Conservation (phyloP, 2,113 vertebrate genomes). For the Chaetodon auriga region DNA sequence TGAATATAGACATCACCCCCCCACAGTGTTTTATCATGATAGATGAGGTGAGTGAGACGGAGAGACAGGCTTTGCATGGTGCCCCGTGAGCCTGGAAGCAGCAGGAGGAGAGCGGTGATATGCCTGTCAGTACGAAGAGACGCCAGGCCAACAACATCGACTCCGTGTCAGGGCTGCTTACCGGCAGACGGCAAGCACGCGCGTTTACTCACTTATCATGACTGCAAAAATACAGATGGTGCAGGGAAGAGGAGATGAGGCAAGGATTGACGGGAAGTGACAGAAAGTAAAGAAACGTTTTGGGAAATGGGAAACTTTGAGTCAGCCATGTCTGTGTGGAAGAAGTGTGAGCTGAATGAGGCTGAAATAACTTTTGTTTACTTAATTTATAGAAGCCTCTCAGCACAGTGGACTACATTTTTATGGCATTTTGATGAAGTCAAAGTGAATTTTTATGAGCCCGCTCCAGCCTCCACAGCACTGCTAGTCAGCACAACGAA, state of each 20-base stretch:
- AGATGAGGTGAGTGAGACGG: conserved; percentile 7
- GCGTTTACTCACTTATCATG: conserved; percentile 13
- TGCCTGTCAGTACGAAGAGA: conserved; percentile 8
- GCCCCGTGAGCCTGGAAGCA: conserved; percentile 18
- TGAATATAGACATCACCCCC: conserved; percentile 27
- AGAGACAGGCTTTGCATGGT: background rate
- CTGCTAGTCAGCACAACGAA: conserved; percentile 3
- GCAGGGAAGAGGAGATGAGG: background rate
- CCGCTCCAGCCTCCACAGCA: background rate
- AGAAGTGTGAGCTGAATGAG: too few species aligned
- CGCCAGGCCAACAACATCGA: background rate
- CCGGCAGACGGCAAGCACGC: conserved; percentile 7
- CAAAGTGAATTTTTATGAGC: background rate
- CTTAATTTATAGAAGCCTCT: background rate
- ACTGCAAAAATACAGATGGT: background rate
- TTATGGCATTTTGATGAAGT: background rate
- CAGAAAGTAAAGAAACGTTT: background rate
- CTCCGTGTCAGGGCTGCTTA: conserved; percentile 26
- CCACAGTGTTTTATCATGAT: conserved; percentile 28
- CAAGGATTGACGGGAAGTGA: background rate
- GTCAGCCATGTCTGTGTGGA: too few species aligned
- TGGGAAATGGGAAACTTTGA: too few species aligned
- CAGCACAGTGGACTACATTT: conserved; percentile 10
- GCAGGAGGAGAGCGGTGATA: conserved; percentile 3
- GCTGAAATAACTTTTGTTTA: background rate